Evolutionary conservation across 1,140 invertebrate genomes (phyloP), one percentile per base, ranked within the genome.

Genomic region (Oscheius sp.): DNA sequence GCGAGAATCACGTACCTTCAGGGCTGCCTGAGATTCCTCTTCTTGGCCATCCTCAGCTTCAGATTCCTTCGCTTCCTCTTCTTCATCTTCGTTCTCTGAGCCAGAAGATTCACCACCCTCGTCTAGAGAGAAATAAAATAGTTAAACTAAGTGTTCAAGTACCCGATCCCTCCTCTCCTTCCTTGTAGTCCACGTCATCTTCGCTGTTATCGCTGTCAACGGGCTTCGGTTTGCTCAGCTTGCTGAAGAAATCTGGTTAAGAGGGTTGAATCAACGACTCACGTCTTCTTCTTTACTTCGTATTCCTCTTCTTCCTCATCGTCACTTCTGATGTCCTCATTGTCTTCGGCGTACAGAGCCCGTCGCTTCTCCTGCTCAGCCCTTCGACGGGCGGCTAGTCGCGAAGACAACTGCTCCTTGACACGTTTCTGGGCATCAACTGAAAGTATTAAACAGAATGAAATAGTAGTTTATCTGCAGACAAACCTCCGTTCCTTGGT

Each of bases 301-400:
- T 68, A 20, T 62, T 69, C 73, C 52, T 69, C 45, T 34, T 64
- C 62, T 64, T 73, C 70, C 42, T 73, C 70, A 1, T 49, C 61
- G 2, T 71, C 42, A 31, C 18, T 29, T 2, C 20, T 29, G 3
- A 73, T 18, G 28, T 65, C 59, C 42, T 73, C 70, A 38, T 73
- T 73, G 13, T 73, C 70, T 58, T 73, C 61, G 23, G 42, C 46
- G 32, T 73, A 73, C 38, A 64, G 42, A 29, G 55, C 31, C n/a
- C 46, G 36, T 35, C 70, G 61, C 35, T 65, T 36, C 20, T 73
- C 52, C 49, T 73, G 70, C 18, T 42, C 70, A 28, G 26, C 49
- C 23, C 28, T 55, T 23, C 49, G 49, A 26, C 49, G 49, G 7
- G 28, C 7, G 23, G 49, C 49, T 26, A 55, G 15, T 23, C 23